Evolutionary conservation across 1,140 invertebrate genomes (phyloP).

Genomic region (Leptopilina clavipes): DNA sequence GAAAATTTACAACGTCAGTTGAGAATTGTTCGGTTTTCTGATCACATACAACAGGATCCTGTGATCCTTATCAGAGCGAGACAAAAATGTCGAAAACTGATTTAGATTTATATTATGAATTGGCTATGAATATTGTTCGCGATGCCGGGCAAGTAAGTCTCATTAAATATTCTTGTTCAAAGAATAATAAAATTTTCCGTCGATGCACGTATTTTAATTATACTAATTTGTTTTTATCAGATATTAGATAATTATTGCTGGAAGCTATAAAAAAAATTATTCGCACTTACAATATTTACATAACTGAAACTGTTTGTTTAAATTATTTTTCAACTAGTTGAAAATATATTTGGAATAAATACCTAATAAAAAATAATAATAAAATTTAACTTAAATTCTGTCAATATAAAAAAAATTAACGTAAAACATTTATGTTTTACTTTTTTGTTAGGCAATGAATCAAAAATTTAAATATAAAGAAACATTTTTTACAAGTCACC

Average conservation of each 20-base stretch:
- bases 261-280: conserved; percentile 9
- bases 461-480: too few species aligned
- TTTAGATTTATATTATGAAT: conserved; percentile 74
- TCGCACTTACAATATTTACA: neutral
- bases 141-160: conserved; percentile 75
- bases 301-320: neutral
- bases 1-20: conserved; percentile 29
- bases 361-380: too few species aligned
- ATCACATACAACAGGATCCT: neutral
- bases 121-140: conserved; percentile 72
- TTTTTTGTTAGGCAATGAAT: too few species aligned
- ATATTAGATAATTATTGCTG: too few species aligned
- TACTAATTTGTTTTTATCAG: neutral
- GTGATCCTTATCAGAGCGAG: neutral
- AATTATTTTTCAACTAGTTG: too few species aligned
- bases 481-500: too few species aligned
- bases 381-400: too few species aligned
- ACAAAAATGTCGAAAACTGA: conserved; percentile 34
- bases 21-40: conserved; percentile 17
- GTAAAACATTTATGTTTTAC: too few species aligned
- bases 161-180: neutral
- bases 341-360: too few species aligned
- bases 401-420: too few species aligned
- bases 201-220: conserved; percentile 3
- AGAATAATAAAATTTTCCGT: neutral